Evolutionary conservation across 2,113 vertebrate species (phyloP).

Genomic region (Poeciliopsis turrubarensis): DNA sequence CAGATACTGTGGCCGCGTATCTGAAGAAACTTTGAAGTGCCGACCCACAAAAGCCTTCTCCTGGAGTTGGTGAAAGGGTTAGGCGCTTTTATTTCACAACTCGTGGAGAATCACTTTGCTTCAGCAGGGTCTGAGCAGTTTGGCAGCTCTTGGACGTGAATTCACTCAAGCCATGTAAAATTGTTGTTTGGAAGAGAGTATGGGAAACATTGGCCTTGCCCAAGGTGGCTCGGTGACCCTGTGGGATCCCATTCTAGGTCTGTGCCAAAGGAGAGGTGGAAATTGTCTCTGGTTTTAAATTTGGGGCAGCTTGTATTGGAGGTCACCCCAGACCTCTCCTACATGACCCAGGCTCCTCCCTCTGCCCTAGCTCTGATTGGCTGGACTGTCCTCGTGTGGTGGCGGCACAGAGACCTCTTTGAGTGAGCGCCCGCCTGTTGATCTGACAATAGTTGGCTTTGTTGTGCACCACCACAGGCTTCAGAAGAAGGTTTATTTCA

Average conservation of each 20-base stretch:
- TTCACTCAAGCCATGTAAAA: constrained; percentile 51
- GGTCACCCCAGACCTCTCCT: constrained; percentile 63
- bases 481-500: constrained; percentile 59
- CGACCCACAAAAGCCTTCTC: constrained; percentile 43
- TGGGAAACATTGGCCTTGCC: constrained; percentile 58
- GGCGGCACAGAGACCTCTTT: constrained; percentile 57
- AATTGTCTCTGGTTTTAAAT: constrained; percentile 68
- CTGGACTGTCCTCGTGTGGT: constrained; percentile 37
- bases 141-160: constrained; percentile 31
- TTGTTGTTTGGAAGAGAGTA: constrained; percentile 60
- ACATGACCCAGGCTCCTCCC: constrained; percentile 54
- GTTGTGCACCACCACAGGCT: constrained; percentile 66
- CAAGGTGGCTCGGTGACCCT: constrained; percentile 53
- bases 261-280: constrained; percentile 52
- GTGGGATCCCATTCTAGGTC: constrained; percentile 63
- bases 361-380: constrained; percentile 49
- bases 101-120: constrained; percentile 58
- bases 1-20: constrained; percentile 32
- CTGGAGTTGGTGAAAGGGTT: constrained; percentile 47
- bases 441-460: constrained; percentile 75
- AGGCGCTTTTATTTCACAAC: constrained; percentile 42
- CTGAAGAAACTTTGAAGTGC: constrained; percentile 54
- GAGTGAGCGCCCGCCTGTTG: constrained; percentile 70
- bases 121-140: constrained; percentile 40
- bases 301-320: constrained; percentile 71